phyloP scores from a whole-genome alignment of 2,888 invertebrate species.

The Hypena proboscidalis region DNA sequence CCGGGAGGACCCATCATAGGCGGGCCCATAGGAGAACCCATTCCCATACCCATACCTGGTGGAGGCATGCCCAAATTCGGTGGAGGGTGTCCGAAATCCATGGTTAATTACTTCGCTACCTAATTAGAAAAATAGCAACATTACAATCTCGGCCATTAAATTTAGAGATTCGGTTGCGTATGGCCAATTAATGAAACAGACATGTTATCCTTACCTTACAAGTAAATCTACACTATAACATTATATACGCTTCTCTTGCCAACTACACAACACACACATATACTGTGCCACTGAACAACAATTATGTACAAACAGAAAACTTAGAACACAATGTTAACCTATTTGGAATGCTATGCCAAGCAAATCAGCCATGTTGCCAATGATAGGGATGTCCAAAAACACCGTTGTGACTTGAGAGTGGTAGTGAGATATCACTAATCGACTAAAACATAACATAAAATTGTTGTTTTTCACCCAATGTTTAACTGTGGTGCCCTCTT shows the following conservation, averaged over 20 bases:
- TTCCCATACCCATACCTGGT: conserved; percentile 70
- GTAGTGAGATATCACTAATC: no score
- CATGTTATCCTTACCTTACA: conserved; percentile 67
- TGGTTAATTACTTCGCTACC: conserved; percentile 76
- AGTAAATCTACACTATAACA: conserved; percentile 65
- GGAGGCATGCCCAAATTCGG: conserved; percentile 78
- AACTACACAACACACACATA: conserved; percentile 57
- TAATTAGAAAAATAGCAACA: conserved; percentile 72
- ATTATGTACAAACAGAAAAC: conserved; percentile 51
- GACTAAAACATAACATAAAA: neutral
- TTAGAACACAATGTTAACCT: conserved; percentile 66
- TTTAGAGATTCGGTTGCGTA: conserved; percentile 29
- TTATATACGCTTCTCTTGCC: conserved; percentile 61
- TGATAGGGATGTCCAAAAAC: conserved; percentile 26
- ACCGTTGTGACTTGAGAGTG: no score
- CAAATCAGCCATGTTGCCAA: conserved; percentile 55
- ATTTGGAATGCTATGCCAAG: conserved; percentile 57
- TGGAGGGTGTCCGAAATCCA: conserved; percentile 81
- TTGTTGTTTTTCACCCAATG: no score
- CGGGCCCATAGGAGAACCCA: conserved; percentile 61
- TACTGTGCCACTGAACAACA: conserved; percentile 50
- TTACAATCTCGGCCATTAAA: conserved; percentile 54
- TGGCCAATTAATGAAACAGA: conserved; percentile 40
- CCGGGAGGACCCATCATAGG: conserved; percentile 64
- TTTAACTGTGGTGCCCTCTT: no score